Evolutionary conservation across 1,140 invertebrate species (phyloP).

Genomic region (Dendroctonus ponderosae): DNA sequence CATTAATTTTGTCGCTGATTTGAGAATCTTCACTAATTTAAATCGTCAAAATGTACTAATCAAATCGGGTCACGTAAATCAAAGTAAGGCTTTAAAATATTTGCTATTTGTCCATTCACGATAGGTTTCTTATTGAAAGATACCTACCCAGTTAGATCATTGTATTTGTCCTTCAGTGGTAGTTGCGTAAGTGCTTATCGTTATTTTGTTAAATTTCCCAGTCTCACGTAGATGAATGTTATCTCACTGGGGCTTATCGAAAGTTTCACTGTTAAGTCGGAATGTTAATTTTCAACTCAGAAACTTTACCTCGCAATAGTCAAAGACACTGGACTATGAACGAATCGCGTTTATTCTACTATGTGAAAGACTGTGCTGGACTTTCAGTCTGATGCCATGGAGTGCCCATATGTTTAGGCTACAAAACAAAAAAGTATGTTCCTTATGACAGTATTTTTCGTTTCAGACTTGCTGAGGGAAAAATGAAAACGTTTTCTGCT

Average conservation of each 20-base stretch:
- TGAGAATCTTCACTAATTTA: too few species aligned
- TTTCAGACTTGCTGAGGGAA: not conserved
- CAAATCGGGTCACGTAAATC: too few species aligned
- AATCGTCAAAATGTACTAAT: too few species aligned
- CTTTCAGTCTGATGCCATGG: not conserved
- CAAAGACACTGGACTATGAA: too few species aligned
- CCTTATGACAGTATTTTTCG: constrained; percentile 40
- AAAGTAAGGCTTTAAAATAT: constrained; percentile 12
- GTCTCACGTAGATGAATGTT: too few species aligned
- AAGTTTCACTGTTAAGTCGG: too few species aligned
- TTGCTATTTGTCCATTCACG: constrained; percentile 3
- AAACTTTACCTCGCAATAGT: too few species aligned
- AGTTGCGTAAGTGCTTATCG: not conserved
- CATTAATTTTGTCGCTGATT: too few species aligned
- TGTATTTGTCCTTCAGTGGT: not conserved
- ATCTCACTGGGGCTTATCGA: too few species aligned
- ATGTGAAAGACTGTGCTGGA: too few species aligned
- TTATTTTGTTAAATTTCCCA: not conserved
- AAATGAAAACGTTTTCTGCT: constrained; percentile 6
- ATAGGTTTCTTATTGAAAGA: not conserved
- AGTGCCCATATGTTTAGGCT: constrained; percentile 12
- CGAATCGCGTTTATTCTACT: too few species aligned
- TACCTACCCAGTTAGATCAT: not conserved
- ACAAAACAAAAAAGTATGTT: constrained; percentile 46
- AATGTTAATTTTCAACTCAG: too few species aligned